Conservation (phyloP, 2,113 vertebrate genomes). For the Prolemur simus region DNA sequence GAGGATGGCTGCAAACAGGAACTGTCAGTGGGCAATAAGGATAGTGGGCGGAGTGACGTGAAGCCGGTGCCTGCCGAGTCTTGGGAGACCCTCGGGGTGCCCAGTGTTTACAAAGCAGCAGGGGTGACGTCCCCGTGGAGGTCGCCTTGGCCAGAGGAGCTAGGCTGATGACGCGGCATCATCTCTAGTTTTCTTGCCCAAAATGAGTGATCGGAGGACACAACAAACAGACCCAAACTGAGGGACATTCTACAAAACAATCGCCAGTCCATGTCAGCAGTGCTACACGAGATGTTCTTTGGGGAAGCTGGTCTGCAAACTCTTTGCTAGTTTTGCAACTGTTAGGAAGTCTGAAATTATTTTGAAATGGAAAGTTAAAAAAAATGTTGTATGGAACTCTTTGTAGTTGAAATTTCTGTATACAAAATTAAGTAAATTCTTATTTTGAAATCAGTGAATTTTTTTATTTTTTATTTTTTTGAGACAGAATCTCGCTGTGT, state of each 20-base stretch:
- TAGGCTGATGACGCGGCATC: accelerated
- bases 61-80: background rate
- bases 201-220: background rate
- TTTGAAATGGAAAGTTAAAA: background rate
- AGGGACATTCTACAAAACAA: background rate
- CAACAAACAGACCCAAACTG: background rate
- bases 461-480: too few species aligned
- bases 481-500: too few species aligned
- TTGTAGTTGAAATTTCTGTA: background rate
- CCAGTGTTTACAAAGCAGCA: too few species aligned
- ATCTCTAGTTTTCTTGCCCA: background rate
- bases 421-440: background rate
- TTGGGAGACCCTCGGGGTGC: background rate
- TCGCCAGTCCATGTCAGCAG: background rate
- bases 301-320: background rate
- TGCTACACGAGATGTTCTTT: accelerated
- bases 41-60: background rate
- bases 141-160: too few species aligned
- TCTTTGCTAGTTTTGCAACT: background rate
- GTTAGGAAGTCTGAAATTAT: background rate
- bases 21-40: too few species aligned
- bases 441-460: background rate
- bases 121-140: background rate
- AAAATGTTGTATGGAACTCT: background rate
- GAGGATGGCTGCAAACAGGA: background rate